Evolutionary conservation across 2,888 invertebrate species (phyloP).

Genomic region (Onchidella celtica): DNA sequence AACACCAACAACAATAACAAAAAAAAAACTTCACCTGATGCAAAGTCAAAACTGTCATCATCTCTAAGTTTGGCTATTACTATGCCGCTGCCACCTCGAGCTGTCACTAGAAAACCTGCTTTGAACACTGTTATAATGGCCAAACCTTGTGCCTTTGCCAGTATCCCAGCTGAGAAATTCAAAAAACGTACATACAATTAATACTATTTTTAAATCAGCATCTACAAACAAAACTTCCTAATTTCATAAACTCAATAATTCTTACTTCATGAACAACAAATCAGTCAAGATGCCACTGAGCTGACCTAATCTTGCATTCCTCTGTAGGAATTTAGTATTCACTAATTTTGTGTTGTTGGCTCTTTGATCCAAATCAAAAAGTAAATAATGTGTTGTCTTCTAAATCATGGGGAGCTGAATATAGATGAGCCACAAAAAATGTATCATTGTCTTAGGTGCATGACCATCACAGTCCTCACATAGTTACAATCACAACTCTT

Average conservation of each 20-base stretch:
- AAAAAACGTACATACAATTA: not conserved
- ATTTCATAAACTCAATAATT: too few species aligned
- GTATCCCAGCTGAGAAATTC: slow-evolving; percentile 68
- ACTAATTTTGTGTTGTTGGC: too few species aligned
- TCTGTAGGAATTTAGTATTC: too few species aligned
- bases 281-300: not conserved
- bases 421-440: too few species aligned
- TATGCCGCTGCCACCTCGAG: slow-evolving; percentile 77
- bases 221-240: not conserved
- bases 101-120: slow-evolving; percentile 76
- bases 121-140: slow-evolving; percentile 75
- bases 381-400: too few species aligned
- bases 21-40: slow-evolving; percentile 7
- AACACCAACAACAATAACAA: too few species aligned
- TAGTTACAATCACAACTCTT: too few species aligned
- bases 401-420: too few species aligned
- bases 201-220: not conserved
- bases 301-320: too few species aligned
- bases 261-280: not conserved
- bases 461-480: too few species aligned
- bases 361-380: too few species aligned
- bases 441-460: too few species aligned
- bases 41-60: slow-evolving; percentile 52
- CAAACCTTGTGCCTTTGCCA: slow-evolving; percentile 74
- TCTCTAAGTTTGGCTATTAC: slow-evolving; percentile 73